Evolutionary conservation across 1,140 invertebrate species (phyloP), one percentile per base, ranked within the genome.

Genomic region (Dinoponera quadriceps): DNA sequence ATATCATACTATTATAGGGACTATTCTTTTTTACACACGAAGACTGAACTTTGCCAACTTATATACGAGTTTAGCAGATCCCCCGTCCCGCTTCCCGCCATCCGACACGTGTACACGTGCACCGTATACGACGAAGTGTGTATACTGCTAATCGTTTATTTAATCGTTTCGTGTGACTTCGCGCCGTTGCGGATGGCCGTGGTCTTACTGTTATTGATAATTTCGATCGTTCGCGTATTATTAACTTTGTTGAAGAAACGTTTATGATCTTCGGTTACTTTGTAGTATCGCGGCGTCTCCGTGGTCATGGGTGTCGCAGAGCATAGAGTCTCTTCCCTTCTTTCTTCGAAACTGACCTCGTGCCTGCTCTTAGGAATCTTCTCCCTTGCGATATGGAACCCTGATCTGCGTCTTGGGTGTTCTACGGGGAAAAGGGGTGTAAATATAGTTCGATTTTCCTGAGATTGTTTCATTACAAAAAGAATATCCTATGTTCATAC

Each of bases 1-100:
- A 90, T 89, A 90, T 88, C 54, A 89, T 89, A 93, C 91, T 92
- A 83, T 92, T 92, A 91, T 90, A 90, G 65, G 83, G 87, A 88
- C 87, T 74, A 54, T 82, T 74, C 57, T 74, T 62, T 55, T 87
- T 92, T 88, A 90, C 85, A 86, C 66, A 91, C 85, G 83, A 94
- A 93, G 92, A 93, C 92, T 93, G 92, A 94, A 94, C 93, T 91
- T 94, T 92, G 93, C 93, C 91, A 94, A 93, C 91, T 93, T 93
- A 91, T 91, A 92, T 90, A 93, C 92, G 85, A 91, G 87, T 92
- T 91, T 91, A 92, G 89, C 90, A 91, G 89, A 71, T 48, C 59
- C 33, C 44, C 13, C n/a, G 2, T 71, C 29, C 75, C 66, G 62
- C 71, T 82, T 69, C 81, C 71, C 60, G 25, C 22, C 51, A 44